These are phyloP conservation scores for Cottus gobio DNA, from an alignment of 2,113 vertebrate genomes.

Conservation along the genomic window DNA sequence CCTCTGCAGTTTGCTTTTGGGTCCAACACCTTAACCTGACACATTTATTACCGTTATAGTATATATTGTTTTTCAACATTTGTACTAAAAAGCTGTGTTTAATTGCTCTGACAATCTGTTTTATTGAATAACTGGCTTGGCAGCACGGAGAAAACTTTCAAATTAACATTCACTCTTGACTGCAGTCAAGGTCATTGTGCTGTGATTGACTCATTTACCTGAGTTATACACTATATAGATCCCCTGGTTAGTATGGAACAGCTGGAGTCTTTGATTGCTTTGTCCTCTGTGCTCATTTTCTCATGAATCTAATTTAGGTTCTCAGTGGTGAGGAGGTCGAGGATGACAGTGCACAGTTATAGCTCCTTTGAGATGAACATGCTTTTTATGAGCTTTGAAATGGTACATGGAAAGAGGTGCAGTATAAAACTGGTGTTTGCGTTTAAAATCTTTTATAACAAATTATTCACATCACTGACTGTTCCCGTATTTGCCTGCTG, in stretches of 20 bases:
- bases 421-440: background rate
- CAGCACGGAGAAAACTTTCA: conserved; percentile 19
- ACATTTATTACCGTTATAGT: background rate
- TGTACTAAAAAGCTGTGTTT: conserved; percentile 11
- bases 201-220: conserved; percentile 40
- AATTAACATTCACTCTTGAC: conserved; percentile 34
- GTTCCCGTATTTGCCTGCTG: background rate
- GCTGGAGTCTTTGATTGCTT: conserved; percentile 64
- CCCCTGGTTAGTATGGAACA: conserved; percentile 56
- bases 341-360: conserved; percentile 21
- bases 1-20: too few relatives aligned
- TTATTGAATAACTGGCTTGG: conserved; percentile 22
- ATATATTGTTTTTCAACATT: conserved; percentile 2
- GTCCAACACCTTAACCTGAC: too few relatives aligned
- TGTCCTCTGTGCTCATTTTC: conserved; percentile 49
- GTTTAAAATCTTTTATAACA: background rate
- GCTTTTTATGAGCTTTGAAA: conserved; percentile 28
- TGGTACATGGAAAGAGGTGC: background rate
- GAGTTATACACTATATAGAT: conserved; percentile 36
- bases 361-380: conserved; percentile 16
- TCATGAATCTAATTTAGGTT: conserved; percentile 65
- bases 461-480: background rate
- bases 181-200: conserved; percentile 55
- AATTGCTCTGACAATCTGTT: conserved; percentile 7
- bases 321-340: conserved; percentile 35